Base-by-base conservation (phyloP, 1,140 invertebrate genomes). In the Procambarus clarkii region DNA sequence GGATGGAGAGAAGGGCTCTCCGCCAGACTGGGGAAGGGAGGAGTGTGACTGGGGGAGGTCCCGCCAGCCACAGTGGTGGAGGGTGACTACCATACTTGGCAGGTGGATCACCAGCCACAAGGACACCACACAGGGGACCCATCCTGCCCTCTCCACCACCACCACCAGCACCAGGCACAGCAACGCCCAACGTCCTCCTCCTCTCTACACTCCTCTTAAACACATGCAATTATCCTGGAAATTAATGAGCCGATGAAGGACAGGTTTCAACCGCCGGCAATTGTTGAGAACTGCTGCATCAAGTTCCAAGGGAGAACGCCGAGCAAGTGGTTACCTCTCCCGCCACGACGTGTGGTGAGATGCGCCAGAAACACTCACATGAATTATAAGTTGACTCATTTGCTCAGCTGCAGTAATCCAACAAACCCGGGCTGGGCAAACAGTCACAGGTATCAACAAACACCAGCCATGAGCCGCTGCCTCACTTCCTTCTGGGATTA, bases 221-320 rank as follows among this genome's bases (percentile, higher is more conserved):
- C 76, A 87, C 76, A 87, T 74, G 85, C 85, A 87, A 87, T 87
- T 87, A 87, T 78, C 85, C 76, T 44, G 74, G 50, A 79, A 87
- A 78, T 78, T 87, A 87, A 87, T 79, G 79, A 87, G 85, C 76
- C 85, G 54, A 87, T 79, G 85, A 87, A 79, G 77, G 85, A 87
- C 85, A 79, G 85, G 85, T 87, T 87, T 87, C 34, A 78, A 78
- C 48, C 76, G 8, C 76, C 54, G 34, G 50, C 85, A 87, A 79
- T 79, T 87, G 85, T 18, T 79, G 85, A 87, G 60, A 87, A 87
- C n/a, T 24, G 85, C 76, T 13, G 76, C 85, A 87, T 87, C 60
- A 87, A 76, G 69, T 87, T 60, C 5, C 69, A 24, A 24, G n/a
- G n/a, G 7, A 24, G n/a, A 34, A 74, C 1, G n/a, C 34, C 69